phyloP scores from a whole-genome alignment of 64 coral and sea anemone species.

The Dendronephthya gigantea region DNA sequence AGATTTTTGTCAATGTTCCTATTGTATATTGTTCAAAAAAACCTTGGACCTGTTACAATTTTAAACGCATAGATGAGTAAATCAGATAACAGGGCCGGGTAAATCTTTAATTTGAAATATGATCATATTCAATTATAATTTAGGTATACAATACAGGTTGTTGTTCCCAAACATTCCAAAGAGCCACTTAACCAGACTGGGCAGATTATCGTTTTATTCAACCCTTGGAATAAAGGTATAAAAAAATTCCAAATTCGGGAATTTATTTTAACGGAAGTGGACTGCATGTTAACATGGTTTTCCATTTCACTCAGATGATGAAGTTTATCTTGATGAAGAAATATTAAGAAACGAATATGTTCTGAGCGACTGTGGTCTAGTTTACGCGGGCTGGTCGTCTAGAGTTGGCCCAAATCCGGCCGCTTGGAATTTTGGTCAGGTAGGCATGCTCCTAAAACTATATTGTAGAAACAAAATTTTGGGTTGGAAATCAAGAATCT shows the following conservation, averaged over 20 bases:
- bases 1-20: neutral
- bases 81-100: too few relatives aligned
- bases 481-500: too few relatives aligned
- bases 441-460: too few relatives aligned
- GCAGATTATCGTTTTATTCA: neutral
- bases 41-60: too few relatives aligned
- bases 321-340: constrained; percentile 11
- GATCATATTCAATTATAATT: neutral
- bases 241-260: too few relatives aligned
- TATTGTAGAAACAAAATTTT: too few relatives aligned
- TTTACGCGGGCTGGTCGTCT: neutral
- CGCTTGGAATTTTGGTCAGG: neutral
- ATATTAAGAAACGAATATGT: neutral
- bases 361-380: neutral
- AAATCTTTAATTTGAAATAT: too few relatives aligned
- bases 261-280: too few relatives aligned
- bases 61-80: too few relatives aligned
- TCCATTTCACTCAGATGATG: neutral
- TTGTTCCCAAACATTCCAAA: neutral
- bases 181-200: neutral
- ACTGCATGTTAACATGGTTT: too few relatives aligned
- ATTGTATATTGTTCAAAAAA: neutral
- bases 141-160: neutral
- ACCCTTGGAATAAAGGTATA: constrained; percentile 17
- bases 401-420: neutral